Base-by-base conservation (phyloP, 2,113 vertebrate genomes). In the Apeltes quadracus region DNA sequence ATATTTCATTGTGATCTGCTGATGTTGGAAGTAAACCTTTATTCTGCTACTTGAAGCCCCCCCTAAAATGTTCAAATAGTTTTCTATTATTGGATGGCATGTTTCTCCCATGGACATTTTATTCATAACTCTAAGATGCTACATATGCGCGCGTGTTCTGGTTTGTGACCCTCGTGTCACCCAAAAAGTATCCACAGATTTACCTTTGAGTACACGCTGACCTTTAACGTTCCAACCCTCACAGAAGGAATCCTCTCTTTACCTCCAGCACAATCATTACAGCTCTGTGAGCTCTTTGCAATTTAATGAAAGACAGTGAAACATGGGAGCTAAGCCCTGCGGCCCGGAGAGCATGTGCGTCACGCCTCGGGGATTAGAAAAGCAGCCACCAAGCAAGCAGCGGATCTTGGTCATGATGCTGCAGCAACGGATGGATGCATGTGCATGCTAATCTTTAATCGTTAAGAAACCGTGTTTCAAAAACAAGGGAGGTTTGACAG, bases 361-460 rank as follows among this genome's bases (percentile, higher is more conserved):
- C 82, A 84, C 44, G 72, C 39, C 65, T 58, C 38, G 8, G 51
- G 82, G 86, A 89, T 92, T 89, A 89, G 66, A 81, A 79, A 75
- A 83, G 72, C 77, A 71, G 77, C 83, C 50, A 61, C 69, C 78
- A 68, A 89, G 73, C 72, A 72, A 76, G 44, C 58, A 39, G 61
- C 61, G 75, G 77, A 81, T 83, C 81, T 80, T 44, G 54, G 73
- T 76, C 81, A 78, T 70, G 62, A 10, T 27, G 25, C 54, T 46
- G 48, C 43, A 69, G 43, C 76, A 76, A 84, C 55, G 82, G 81
- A 74, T 38, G 74, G 72, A 76, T 75, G 58, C 76, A 79, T 50
- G 65, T 5, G 14, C 64, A 72, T 18, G 29, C 84, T 82, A 76
- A 82, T 82, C 69, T 62, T 34, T 69, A 46, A 70, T 73, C 64